A percentile compares a stretch with the other conserved stretches of the same genome.
phyloP scores from a whole-genome alignment of 2,888 invertebrate species.

The Drosophila quinaria region DNA sequence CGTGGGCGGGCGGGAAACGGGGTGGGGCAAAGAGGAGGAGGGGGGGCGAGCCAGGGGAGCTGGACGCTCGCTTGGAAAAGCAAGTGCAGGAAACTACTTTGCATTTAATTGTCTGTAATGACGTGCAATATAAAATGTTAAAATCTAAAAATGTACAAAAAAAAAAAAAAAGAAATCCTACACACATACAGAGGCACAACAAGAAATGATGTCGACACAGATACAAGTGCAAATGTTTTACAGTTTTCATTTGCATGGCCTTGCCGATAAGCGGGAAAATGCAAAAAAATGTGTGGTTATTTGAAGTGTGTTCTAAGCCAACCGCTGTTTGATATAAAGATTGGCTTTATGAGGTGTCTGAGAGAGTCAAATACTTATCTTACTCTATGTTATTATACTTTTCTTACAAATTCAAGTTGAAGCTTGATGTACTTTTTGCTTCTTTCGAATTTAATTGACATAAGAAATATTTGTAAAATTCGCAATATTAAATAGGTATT shows the following conservation, averaged over 20 bases:
- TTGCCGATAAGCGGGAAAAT: constrained; percentile 33
- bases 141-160: constrained; percentile 81
- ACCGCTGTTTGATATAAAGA: constrained; percentile 7
- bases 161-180: constrained; percentile 47
- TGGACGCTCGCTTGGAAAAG: constrained; percentile 67
- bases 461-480: too few relatives aligned
- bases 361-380: too few relatives aligned
- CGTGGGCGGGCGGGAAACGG: constrained; percentile 46
- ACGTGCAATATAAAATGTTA: constrained; percentile 86
- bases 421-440: too few relatives aligned
- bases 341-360: constrained; percentile 10
- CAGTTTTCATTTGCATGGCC: constrained; percentile 64
- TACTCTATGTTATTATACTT: too few relatives aligned
- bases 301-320: constrained; percentile 4
- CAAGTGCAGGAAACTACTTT: constrained; percentile 86
- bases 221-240: constrained; percentile 59
- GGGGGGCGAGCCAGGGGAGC: constrained; percentile 20
- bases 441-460: too few relatives aligned
- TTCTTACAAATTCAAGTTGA: too few relatives aligned
- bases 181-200: constrained; percentile 5
- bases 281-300: background rate
- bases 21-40: background rate
- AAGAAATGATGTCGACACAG: constrained; percentile 50
- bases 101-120: constrained; percentile 86
- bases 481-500: too few relatives aligned